Conservation (phyloP, 2,113 vertebrate species). For the Colius striatus region DNA sequence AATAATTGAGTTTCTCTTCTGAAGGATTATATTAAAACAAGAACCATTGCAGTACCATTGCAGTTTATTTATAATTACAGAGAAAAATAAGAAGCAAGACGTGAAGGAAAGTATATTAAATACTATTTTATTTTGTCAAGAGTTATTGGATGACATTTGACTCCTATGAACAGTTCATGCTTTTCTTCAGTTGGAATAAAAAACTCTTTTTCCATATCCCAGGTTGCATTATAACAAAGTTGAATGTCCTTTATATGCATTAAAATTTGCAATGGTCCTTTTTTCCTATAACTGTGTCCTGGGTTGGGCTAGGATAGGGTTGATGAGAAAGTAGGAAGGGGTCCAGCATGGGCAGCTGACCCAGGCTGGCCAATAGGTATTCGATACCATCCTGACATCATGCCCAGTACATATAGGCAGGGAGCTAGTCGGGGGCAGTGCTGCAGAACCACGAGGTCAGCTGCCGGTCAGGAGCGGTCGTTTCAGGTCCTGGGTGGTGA, state of each 20-base stretch:
- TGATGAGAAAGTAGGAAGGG: too few relatives aligned
- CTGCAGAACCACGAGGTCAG: too few relatives aligned
- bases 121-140: not conserved
- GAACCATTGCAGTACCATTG: not conserved
- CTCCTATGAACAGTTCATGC: not conserved
- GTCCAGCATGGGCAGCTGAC: too few relatives aligned
- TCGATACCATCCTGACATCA: too few relatives aligned
- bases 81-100: not conserved
- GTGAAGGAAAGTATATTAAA: not conserved
- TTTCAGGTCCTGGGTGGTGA: too few relatives aligned
- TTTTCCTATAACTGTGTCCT: not conserved
- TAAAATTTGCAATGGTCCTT: not conserved
- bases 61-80: not conserved
- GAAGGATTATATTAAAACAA: slow-evolving; percentile 1
- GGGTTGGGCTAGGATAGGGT: too few relatives aligned
- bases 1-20: slow-evolving; percentile 14
- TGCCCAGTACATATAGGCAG: too few relatives aligned
- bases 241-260: not conserved
- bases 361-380: too few relatives aligned
- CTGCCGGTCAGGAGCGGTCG: too few relatives aligned
- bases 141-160: not conserved
- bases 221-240: not conserved
- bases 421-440: too few relatives aligned
- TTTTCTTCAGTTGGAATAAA: not conserved
- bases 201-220: not conserved